phyloP scores from a whole-genome alignment of 92 coral and sea anemone genomes.

The Micromussa lordhowensis region DNA sequence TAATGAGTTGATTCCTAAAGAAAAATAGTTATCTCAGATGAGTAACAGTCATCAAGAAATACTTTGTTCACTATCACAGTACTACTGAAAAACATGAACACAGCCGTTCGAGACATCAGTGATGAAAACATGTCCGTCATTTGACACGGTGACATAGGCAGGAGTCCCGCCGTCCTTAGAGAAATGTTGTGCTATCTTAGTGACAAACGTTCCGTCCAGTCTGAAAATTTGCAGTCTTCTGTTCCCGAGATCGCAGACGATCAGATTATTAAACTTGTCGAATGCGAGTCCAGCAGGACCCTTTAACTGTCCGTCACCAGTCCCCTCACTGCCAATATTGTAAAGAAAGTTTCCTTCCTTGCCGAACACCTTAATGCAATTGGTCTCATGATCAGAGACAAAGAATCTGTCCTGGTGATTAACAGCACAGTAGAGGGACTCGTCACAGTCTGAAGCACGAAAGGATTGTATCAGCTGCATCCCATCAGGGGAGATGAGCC shows the following conservation, averaged over 20 bases:
- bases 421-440: neutral
- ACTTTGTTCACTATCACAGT: neutral
- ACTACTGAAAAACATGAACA: neutral
- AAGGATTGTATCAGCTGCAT: slow-evolving; percentile 10
- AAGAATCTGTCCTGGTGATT: neutral
- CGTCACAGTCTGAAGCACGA: neutral
- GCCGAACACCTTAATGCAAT: slow-evolving; percentile 47
- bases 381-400: neutral
- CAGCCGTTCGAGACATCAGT: neutral
- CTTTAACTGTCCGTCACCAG: slow-evolving; percentile 40
- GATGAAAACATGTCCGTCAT: neutral
- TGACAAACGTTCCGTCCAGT: neutral
- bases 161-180: neutral
- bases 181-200: neutral
- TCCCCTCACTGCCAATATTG: slow-evolving; percentile 32
- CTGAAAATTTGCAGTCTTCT: slow-evolving; percentile 4
- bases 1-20: no score
- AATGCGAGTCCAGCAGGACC: slow-evolving; percentile 54
- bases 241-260: slow-evolving; percentile 43
- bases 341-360: slow-evolving; percentile 35
- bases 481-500: slow-evolving; percentile 22
- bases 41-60: slow-evolving; percentile 25
- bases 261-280: slow-evolving; percentile 52
- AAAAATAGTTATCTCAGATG: no score
- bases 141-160: neutral